Conservation (phyloP, 1,140 invertebrate species). For the Drosophila setifemur region DNA sequence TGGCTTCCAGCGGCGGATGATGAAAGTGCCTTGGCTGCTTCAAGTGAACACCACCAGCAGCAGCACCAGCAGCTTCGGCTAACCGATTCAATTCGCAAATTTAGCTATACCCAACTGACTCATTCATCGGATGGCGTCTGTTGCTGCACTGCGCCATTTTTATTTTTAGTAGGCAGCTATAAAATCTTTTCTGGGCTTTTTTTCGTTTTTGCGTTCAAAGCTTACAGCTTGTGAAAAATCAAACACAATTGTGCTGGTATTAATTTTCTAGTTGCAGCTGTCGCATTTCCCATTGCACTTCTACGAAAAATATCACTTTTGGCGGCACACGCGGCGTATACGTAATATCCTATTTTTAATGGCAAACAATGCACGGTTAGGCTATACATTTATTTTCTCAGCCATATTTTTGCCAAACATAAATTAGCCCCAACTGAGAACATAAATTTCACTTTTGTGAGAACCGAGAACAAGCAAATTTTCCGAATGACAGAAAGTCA, state of each 20-base stretch:
- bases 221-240: slow-evolving; percentile 1
- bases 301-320: slow-evolving; percentile 20
- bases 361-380: slow-evolving; percentile 24
- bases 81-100: slow-evolving; percentile 10
- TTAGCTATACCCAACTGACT: slow-evolving; percentile 4
- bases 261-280: slow-evolving; percentile 65
- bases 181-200: slow-evolving; percentile 39
- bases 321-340: slow-evolving; percentile 56
- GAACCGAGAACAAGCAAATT: slow-evolving; percentile 20
- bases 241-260: slow-evolving; percentile 56
- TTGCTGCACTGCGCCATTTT: slow-evolving; percentile 42
- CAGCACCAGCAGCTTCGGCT: background rate
- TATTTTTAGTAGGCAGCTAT: slow-evolving; percentile 66
- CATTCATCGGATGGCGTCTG: slow-evolving; percentile 18
- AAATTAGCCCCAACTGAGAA: slow-evolving; percentile 42
- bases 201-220: background rate
- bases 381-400: slow-evolving; percentile 4
- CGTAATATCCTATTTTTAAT: slow-evolving; percentile 62
- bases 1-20: slow-evolving; percentile 47
- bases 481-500: slow-evolving; percentile 25
- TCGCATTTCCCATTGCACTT: slow-evolving; percentile 48
- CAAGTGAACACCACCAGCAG: background rate
- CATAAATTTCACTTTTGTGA: slow-evolving; percentile 53
- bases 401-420: slow-evolving; percentile 19
- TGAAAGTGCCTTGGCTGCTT: slow-evolving; percentile 23